Evolutionary conservation across 2,113 vertebrate genomes (phyloP).

Genomic region (Thermophis baileyi): DNA sequence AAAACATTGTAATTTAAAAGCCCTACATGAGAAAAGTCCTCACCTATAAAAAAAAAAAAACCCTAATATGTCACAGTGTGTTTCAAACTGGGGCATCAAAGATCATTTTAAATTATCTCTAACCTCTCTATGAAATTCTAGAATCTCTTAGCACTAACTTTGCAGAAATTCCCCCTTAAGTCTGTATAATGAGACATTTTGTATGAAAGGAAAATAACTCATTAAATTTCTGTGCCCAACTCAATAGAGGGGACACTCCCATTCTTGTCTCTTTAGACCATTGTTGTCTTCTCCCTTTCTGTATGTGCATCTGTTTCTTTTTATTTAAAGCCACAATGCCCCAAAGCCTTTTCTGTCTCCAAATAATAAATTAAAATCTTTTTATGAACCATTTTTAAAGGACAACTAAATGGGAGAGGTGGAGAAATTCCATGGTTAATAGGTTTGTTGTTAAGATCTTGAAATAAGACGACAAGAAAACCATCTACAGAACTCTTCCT

Average conservation of each 20-base stretch:
- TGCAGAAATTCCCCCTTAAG: background rate
- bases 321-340: background rate
- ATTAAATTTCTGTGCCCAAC: background rate
- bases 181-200: fast-evolving
- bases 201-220: background rate
- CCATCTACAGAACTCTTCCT: background rate
- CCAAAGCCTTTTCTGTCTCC: fast-evolving
- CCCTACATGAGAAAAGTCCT: background rate
- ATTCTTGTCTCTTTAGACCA: background rate
- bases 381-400: background rate
- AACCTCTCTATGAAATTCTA: background rate
- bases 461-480: background rate
- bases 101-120: background rate
- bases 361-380: background rate
- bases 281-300: background rate
- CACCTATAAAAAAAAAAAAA: background rate
- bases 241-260: background rate
- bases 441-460: background rate
- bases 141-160: background rate
- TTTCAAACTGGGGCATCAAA: background rate
- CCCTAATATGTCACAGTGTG: background rate
- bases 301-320: background rate
- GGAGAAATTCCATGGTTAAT: background rate
- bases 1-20: background rate
- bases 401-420: background rate